A percentile compares a stretch with the other conserved stretches of the same genome.
Evolutionary conservation across 2,113 vertebrate species (phyloP).

Genomic region (Pseudopipra pipra): DNA sequence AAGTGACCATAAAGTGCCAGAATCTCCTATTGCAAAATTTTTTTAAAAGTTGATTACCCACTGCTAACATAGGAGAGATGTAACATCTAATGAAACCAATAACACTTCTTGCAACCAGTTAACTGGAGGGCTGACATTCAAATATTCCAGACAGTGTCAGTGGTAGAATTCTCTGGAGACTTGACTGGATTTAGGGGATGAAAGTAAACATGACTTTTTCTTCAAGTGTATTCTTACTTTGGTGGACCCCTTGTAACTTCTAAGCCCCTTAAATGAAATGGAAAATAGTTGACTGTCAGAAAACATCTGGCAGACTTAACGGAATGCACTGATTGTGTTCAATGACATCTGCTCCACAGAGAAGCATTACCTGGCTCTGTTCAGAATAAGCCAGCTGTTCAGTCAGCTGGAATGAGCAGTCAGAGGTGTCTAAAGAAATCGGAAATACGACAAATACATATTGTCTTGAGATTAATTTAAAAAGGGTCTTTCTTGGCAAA

Average conservation of each 20-base stretch:
- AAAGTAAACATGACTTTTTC: neutral
- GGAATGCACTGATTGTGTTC: neutral
- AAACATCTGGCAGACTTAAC: neutral
- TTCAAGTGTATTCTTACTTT: neutral
- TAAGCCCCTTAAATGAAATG: neutral
- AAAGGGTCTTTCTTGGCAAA: neutral
- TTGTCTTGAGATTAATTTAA: neutral
- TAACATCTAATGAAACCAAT: neutral
- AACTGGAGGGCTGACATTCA: neutral
- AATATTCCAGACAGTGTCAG: neutral
- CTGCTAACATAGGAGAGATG: neutral
- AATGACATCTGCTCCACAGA: neutral
- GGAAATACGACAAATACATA: neutral
- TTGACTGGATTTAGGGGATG: neutral
- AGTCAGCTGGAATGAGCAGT: conserved; percentile 7
- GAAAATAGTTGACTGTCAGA: neutral
- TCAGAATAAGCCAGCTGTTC: conserved; percentile 4
- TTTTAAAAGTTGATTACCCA: neutral
- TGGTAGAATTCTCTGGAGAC: neutral
- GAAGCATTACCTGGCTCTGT: neutral
- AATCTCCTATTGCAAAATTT: neutral
- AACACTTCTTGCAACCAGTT: neutral
- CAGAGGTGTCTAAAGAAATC: conserved; percentile 6
- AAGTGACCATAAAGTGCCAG: neutral
- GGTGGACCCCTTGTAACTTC: neutral